Conservation (phyloP, 1,140 invertebrate species). For the Yoshiicerus persimilis region DNA sequence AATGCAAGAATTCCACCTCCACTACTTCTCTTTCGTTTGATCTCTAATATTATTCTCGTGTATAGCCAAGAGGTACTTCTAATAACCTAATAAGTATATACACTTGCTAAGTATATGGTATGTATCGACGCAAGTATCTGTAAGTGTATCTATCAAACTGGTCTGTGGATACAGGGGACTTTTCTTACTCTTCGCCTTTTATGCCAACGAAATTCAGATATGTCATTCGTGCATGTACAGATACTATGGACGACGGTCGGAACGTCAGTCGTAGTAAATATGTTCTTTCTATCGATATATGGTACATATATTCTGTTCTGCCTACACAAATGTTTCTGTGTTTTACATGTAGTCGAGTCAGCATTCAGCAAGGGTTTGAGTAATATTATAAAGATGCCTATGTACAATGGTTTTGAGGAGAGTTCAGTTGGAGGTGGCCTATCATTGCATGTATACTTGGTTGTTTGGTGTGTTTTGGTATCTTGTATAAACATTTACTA, state of each 20-base stretch:
- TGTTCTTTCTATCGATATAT: neutral
- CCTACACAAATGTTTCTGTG: no score
- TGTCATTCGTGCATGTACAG: neutral
- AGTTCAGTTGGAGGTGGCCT: neutral
- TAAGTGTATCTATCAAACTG: neutral
- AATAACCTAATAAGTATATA: neutral
- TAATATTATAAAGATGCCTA: no score
- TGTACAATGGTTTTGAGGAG: no score
- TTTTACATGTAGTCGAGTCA: no score
- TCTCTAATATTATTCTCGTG: neutral
- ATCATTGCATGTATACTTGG: neutral
- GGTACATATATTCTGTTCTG: neutral
- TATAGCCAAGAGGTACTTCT: neutral
- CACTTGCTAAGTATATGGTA: neutral
- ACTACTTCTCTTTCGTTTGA: neutral
- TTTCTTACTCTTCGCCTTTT: neutral
- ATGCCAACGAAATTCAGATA: neutral
- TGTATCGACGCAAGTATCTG: neutral
- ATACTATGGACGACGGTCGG: no score
- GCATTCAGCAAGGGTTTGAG: no score
- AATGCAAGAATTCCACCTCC: neutral
- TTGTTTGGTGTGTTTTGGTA: neutral
- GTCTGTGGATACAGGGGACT: neutral
- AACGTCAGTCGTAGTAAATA: no score
- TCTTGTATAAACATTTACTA: neutral